These are phyloP conservation scores for Diadema setosum DNA, from an alignment of 35 echinoderm and acorn worm genomes.

Conservation along the genomic window DNA sequence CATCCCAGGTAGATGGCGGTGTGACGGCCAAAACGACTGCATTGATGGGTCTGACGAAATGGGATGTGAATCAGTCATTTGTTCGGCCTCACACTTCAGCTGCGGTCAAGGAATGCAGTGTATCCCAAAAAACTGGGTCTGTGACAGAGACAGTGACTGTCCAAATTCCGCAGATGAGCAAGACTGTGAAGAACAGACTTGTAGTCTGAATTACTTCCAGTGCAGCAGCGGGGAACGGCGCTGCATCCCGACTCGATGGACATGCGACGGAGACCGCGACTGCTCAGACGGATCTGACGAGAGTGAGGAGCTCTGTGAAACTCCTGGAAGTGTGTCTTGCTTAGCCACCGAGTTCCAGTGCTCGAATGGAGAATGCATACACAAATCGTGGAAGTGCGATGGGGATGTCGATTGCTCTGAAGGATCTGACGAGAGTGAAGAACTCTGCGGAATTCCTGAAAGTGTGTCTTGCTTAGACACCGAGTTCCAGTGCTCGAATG, in stretches of 20 bases:
- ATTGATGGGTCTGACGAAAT: too few species aligned
- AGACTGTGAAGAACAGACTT: conserved; percentile 41
- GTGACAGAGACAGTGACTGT: too few species aligned
- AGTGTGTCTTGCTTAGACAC: not conserved
- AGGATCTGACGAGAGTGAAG: conserved; percentile 25
- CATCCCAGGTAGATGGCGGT: too few species aligned
- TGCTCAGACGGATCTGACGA: conserved; percentile 76
- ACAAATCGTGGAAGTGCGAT: conserved; percentile 43
- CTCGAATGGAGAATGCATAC: conserved; percentile 27
- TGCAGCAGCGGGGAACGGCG: conserved; percentile 56
- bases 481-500: conserved; percentile 41
- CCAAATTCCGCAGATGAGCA: too few species aligned
- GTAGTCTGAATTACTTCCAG: conserved; percentile 44
- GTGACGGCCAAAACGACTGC: too few species aligned
- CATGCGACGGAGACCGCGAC: conserved; percentile 71
- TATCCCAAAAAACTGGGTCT: too few species aligned
- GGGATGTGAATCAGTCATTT: too few species aligned
- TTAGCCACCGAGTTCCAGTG: conserved; percentile 57
- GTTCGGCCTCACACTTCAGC: too few species aligned
- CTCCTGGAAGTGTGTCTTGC: conserved; percentile 47
- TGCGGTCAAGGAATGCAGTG: too few species aligned
- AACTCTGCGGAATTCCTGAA: not conserved
- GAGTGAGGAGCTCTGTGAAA: not conserved
- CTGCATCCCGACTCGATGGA: conserved; percentile 73
- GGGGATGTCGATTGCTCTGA: conserved; percentile 52